These are phyloP conservation scores for Phymorhynchus buccinoides DNA, from an alignment of 1,140 invertebrate species.

Conservation along the genomic window DNA sequence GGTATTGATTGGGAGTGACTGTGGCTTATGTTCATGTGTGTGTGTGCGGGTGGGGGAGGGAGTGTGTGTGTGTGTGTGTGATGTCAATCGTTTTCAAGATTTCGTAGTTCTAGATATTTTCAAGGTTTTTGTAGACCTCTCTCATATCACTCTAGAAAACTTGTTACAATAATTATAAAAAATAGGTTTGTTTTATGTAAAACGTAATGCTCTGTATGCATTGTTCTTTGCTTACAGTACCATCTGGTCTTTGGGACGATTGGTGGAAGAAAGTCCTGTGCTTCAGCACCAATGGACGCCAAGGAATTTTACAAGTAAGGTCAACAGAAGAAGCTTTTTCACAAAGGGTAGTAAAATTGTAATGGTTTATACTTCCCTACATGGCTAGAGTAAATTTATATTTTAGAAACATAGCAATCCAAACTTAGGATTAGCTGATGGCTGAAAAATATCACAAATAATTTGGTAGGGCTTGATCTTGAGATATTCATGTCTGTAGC, in stretches of 20 bases:
- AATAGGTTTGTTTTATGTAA: not conserved
- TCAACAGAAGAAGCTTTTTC: too few relatives aligned
- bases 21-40: not conserved
- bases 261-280: slow-evolving; percentile 7
- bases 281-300: not conserved
- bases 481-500: too few relatives aligned
- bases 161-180: too few relatives aligned
- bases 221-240: not conserved
- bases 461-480: too few relatives aligned
- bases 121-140: too few relatives aligned
- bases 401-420: too few relatives aligned
- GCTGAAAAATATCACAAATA: too few relatives aligned
- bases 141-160: too few relatives aligned
- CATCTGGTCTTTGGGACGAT: slow-evolving; percentile 24
- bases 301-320: slow-evolving; percentile 35
- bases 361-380: too few relatives aligned
- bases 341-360: too few relatives aligned
- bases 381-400: too few relatives aligned
- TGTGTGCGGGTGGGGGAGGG: not conserved
- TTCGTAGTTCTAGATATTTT: not conserved
- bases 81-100: not conserved
- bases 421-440: too few relatives aligned
- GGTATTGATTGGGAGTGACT: not conserved
- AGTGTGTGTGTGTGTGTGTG: slow-evolving; percentile 8
- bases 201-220: not conserved